These are phyloP conservation scores for Notarius quadriscutis DNA, from an alignment of 2,113 vertebrate genomes.

Conservation along the genomic window DNA sequence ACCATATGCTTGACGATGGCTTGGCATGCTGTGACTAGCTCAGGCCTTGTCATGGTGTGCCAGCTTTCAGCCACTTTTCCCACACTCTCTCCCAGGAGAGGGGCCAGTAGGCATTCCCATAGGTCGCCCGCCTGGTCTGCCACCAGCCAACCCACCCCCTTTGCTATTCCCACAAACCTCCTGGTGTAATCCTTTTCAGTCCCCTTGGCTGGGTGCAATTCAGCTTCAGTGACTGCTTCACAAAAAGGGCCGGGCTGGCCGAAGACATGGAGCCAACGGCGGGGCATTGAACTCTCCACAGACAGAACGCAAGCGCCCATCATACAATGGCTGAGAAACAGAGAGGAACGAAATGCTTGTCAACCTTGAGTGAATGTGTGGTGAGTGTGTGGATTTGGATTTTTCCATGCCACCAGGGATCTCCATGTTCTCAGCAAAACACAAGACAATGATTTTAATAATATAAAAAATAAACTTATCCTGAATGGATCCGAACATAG, in stretches of 20 bases:
- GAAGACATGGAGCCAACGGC: slow-evolving; percentile 36
- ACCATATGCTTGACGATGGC: slow-evolving; percentile 51
- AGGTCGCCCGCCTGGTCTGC: slow-evolving; percentile 48
- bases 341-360: slow-evolving; percentile 50
- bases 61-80: slow-evolving; percentile 56
- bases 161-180: slow-evolving; percentile 34
- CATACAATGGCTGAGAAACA: slow-evolving; percentile 49
- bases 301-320: slow-evolving; percentile 10
- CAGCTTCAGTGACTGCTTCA: slow-evolving; percentile 49
- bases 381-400: slow-evolving; percentile 6
- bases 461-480: background rate
- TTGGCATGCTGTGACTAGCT: slow-evolving; percentile 48
- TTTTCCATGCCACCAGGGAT: background rate
- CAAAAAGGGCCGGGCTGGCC: slow-evolving; percentile 41
- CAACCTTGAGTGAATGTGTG: slow-evolving; percentile 16
- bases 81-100: slow-evolving; percentile 49
- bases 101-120: slow-evolving; percentile 54
- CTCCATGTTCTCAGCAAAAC: slow-evolving; percentile 22
- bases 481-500: background rate
- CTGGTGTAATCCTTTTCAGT: slow-evolving; percentile 56
- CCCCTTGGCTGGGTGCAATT: slow-evolving; percentile 47
- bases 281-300: slow-evolving; percentile 38
- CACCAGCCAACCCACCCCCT: slow-evolving; percentile 44
- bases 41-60: slow-evolving; percentile 44
- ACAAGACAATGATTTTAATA: background rate